phyloP scores from a whole-genome alignment of 2,113 vertebrate species.

The Paradoxurus hermaphroditus region DNA sequence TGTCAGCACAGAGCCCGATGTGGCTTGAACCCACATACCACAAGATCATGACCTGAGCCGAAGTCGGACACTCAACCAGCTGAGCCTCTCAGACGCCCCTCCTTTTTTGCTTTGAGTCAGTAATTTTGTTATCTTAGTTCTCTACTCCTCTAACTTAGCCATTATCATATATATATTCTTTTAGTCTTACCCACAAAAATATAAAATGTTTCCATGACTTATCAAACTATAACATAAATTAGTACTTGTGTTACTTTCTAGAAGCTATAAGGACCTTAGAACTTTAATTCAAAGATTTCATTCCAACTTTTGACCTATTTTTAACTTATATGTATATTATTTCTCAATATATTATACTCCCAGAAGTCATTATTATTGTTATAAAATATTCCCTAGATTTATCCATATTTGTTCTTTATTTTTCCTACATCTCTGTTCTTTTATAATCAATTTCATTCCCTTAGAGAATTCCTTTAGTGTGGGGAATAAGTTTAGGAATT shows the following conservation, averaged over 20 bases:
- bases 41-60: too few relatives aligned
- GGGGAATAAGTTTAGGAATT: too few relatives aligned
- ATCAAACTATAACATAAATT: neutral
- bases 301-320: neutral
- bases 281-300: neutral
- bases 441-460: neutral
- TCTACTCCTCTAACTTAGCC: neutral
- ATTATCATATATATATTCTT: neutral
- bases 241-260: neutral
- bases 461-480: neutral
- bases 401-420: neutral
- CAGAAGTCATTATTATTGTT: neutral
- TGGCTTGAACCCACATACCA: too few relatives aligned
- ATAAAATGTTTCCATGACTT: neutral
- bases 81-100: too few relatives aligned
- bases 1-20: too few relatives aligned
- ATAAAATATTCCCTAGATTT: neutral
- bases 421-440: neutral
- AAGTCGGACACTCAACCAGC: too few relatives aligned
- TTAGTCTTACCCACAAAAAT: neutral
- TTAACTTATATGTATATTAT: neutral
- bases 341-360: neutral
- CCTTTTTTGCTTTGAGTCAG: neutral
- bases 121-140: neutral
- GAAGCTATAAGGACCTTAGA: neutral